A percentile compares a stretch with the other conserved stretches of the same genome.
phyloP scores from a whole-genome alignment of 1,140 invertebrate species.

The Rhagoletis zephyria region DNA sequence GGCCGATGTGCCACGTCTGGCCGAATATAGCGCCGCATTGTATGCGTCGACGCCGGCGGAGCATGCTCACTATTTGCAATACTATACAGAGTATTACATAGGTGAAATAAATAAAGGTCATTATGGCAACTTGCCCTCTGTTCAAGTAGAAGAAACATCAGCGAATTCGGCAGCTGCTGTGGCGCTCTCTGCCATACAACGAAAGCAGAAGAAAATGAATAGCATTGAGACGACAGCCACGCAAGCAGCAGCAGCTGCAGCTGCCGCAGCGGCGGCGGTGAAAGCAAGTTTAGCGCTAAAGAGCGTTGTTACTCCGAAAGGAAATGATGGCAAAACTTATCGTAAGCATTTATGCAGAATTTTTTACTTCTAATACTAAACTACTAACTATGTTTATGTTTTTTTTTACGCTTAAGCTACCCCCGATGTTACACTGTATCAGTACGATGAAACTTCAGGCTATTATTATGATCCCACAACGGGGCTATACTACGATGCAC shows the following conservation, averaged over 20 bases:
- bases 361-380: background rate
- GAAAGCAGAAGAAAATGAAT: conserved; percentile 72
- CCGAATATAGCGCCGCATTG: conserved; percentile 84
- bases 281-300: conserved; percentile 65
- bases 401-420: conserved; percentile 75
- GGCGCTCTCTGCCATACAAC: conserved; percentile 86
- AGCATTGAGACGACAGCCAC: conserved; percentile 67
- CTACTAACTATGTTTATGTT: background rate
- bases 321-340: conserved; percentile 80
- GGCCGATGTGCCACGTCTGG: conserved; percentile 82
- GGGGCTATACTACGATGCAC: conserved; percentile 95
- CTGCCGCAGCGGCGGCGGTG: conserved; percentile 65
- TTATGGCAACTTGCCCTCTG: conserved; percentile 72
- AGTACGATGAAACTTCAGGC: conserved; percentile 94
- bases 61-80: conserved; percentile 82
- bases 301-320: conserved; percentile 73
- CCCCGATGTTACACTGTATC: conserved; percentile 92
- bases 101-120: conserved; percentile 80
- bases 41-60: conserved; percentile 84
- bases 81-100: conserved; percentile 88
- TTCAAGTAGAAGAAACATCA: conserved; percentile 75
- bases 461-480: conserved; percentile 97
- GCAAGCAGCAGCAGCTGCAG: conserved; percentile 67
- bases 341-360: conserved; percentile 74
- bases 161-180: conserved; percentile 92